A percentile compares a stretch with the other conserved stretches of the same genome.
Evolutionary conservation across 2,888 invertebrate genomes (phyloP).

Genomic region (Altica lythri): DNA sequence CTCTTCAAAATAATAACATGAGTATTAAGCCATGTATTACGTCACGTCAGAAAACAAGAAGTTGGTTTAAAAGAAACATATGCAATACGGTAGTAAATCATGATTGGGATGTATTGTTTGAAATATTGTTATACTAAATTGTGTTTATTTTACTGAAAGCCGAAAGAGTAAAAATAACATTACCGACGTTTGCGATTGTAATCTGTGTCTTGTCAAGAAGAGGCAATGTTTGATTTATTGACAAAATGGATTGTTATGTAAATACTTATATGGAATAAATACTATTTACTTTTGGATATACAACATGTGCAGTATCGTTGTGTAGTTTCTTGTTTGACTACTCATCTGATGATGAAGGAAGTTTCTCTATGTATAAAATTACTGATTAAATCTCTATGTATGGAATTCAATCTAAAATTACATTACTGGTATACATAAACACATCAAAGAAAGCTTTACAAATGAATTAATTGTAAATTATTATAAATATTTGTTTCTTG

Average conservation of each 20-base stretch:
- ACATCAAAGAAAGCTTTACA: too few relatives aligned
- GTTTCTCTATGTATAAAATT: too few relatives aligned
- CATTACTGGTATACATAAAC: too few relatives aligned
- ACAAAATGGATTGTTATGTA: constrained; percentile 17
- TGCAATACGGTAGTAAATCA: constrained; percentile 10
- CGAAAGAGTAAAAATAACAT: constrained; percentile 18
- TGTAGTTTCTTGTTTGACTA: not conserved
- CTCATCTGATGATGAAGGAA: not conserved
- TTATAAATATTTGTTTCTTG: too few relatives aligned
- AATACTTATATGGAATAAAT: constrained; percentile 9
- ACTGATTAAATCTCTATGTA: too few relatives aligned
- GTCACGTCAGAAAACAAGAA: too few relatives aligned
- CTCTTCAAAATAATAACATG: too few relatives aligned
- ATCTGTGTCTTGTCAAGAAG: constrained; percentile 20
- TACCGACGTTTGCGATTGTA: constrained; percentile 4
- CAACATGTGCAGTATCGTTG: constrained; percentile 2
- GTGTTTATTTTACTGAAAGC: constrained; percentile 16
- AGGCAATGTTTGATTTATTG: constrained; percentile 22
- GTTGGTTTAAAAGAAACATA: constrained; percentile 4
- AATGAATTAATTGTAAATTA: too few relatives aligned
- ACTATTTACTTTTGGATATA: constrained; percentile 12
- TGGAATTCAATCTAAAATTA: too few relatives aligned
- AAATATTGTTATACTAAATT: constrained; percentile 20
- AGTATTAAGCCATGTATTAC: too few relatives aligned
- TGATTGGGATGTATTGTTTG: constrained; percentile 10